Evolutionary conservation across 2,888 invertebrate genomes (phyloP), one percentile per base, ranked within the genome.

Genomic region (Globia sparganii): DNA sequence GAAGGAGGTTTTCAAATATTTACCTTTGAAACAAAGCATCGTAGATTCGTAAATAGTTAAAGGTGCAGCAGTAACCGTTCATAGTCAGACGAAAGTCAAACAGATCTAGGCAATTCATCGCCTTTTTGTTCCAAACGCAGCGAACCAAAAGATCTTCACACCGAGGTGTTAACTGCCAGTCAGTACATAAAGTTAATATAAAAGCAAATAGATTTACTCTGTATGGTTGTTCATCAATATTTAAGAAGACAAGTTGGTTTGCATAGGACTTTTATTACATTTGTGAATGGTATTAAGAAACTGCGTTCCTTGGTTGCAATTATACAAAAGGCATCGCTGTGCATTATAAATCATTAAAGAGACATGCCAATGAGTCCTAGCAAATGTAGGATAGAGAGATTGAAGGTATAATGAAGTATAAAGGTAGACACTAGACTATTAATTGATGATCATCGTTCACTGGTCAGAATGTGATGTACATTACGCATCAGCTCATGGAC

Each of bases 31-130:
- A 96, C 25, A 89, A 89, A 43, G 88, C 89, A 78, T 97, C 97
- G 1, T 94, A 93, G 46, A 88, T 87, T 46, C 97, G 93, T 31
- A 97, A 90, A 85, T 97, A 97, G 91, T 97, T 97, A 88, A 97
- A 97, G 2, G 97, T 96, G 87, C 97, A 97, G 87, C 97, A 97
- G 86, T 95, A 97, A 1, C 97, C 97, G 72, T 97, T 97, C 91
- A 95, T 95, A 3, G 97, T 97, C n/a, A 97, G 94, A n/a, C 97
- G 94, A 75, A 97, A 94, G 72, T 95, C 94, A 81, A 97, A 97
- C 11, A 97, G 88, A 2, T 97, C 94, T 0, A 92, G 88, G 79
- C 97, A 97, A 21, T 95, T 90, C 64, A 88, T 94, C 0, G 92
- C 86, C 56, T 91, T 88, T 3, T 95, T 95, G 71, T 96, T 95